Evolutionary conservation across 2,888 invertebrate genomes (phyloP).

Genomic region (Melipona bicolor): DNA sequence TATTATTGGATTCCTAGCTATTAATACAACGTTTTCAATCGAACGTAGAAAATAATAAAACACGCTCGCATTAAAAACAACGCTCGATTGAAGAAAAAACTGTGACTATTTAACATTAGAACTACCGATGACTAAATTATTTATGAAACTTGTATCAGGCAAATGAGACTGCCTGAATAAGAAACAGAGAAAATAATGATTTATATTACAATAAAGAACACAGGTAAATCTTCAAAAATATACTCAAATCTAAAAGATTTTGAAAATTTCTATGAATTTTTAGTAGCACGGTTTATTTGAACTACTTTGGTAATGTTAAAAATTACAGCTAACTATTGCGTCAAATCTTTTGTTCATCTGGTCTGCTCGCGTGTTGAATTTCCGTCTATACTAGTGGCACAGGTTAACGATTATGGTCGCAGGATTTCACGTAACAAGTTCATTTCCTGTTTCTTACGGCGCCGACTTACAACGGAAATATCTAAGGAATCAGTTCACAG

Average conservation of each 20-base stretch:
- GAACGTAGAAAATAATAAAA: too few relatives aligned
- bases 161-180: too few relatives aligned
- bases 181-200: too few relatives aligned
- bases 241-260: too few relatives aligned
- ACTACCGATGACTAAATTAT: too few relatives aligned
- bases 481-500: conserved; percentile 10
- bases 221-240: too few relatives aligned
- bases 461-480: not conserved
- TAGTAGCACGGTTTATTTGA: too few relatives aligned
- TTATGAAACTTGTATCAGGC: too few relatives aligned
- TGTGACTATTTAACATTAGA: not conserved
- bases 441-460: conserved; percentile 8
- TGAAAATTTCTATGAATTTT: too few relatives aligned
- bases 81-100: not conserved
- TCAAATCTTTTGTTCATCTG: not conserved
- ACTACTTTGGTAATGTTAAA: not conserved
- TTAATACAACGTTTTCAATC: not conserved
- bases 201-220: too few relatives aligned
- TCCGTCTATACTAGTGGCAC: not conserved
- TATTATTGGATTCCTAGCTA: not conserved
- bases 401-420: conserved; percentile 7
- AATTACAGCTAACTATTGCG: not conserved
- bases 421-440: conserved; percentile 1
- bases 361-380: not conserved
- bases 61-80: too few relatives aligned